phyloP scores from a whole-genome alignment of 92 coral and sea anemone species.

The Umimayanthus kanabou region DNA sequence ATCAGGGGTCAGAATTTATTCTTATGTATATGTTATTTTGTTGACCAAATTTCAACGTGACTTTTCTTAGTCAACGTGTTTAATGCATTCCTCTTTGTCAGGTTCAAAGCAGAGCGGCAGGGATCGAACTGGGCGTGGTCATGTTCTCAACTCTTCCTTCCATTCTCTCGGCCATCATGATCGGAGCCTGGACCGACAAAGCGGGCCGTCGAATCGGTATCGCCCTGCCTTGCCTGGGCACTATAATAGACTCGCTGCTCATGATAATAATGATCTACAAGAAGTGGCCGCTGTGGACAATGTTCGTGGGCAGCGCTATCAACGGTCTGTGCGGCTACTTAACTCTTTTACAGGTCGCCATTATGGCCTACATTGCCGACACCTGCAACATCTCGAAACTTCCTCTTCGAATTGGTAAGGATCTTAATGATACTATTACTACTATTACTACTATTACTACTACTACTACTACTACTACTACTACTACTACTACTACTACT shows the following conservation, averaged over 20 bases:
- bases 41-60: too few species aligned
- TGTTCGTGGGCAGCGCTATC: slow-evolving; percentile 63
- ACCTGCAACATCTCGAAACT: slow-evolving; percentile 48
- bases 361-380: slow-evolving; percentile 73
- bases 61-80: too few species aligned
- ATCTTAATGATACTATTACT: background rate
- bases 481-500: too few species aligned
- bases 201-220: slow-evolving; percentile 56
- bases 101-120: slow-evolving; percentile 61
- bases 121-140: slow-evolving; percentile 42
- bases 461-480: too few species aligned
- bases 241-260: slow-evolving; percentile 51
- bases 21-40: too few species aligned
- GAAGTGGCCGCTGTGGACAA: slow-evolving; percentile 44
- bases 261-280: slow-evolving; percentile 45
- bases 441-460: too few species aligned
- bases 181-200: slow-evolving; percentile 65
- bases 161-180: slow-evolving; percentile 43
- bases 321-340: slow-evolving; percentile 60
- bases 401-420: slow-evolving; percentile 63
- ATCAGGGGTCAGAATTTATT: too few species aligned
- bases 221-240: slow-evolving; percentile 51
- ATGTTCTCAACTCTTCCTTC: slow-evolving; percentile 44
- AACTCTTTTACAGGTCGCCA: slow-evolving; percentile 59
- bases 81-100: background rate